Percentiles rank a stretch among this genome's conserved stretches.
Evolutionary conservation across 2,888 invertebrate species (phyloP).

Genomic region (Polydrusus pterygomalis): DNA sequence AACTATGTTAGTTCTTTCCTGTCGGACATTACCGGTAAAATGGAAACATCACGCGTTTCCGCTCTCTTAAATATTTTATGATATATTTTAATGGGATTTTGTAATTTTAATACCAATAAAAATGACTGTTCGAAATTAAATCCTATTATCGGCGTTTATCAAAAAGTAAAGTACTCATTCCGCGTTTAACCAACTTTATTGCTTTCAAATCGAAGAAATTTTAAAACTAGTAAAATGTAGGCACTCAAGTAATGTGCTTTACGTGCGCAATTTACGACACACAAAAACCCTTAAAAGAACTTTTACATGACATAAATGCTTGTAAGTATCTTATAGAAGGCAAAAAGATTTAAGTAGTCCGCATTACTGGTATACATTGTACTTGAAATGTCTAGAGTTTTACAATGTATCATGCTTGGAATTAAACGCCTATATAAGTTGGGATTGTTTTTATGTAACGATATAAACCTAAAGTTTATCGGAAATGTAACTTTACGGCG

Average conservation of each 20-base stretch:
- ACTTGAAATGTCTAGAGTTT: neutral
- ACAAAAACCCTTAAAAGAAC: neutral
- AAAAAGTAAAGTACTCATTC: too few species aligned
- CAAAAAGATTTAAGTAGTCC: conserved; percentile 21
- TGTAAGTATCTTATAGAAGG: conserved; percentile 7
- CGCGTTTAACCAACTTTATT: neutral
- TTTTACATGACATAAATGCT: conserved; percentile 2
- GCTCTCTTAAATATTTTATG: too few species aligned
- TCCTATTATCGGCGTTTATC: too few species aligned
- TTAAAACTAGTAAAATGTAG: conserved; percentile 2
- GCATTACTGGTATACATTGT: conserved; percentile 5
- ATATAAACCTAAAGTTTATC: conserved; percentile 1
- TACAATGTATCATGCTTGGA: conserved; percentile 15
- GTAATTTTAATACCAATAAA: too few species aligned
- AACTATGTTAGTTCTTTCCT: too few species aligned
- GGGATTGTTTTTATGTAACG: neutral
- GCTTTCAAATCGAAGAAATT: neutral
- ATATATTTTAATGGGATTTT: too few species aligned
- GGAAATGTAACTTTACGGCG: neutral
- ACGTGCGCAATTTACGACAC: conserved; percentile 1
- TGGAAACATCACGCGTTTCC: too few species aligned
- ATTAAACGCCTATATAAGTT: neutral
- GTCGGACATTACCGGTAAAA: too few species aligned
- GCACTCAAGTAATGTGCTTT: neutral
- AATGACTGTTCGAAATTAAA: too few species aligned